phyloP scores from a whole-genome alignment of 2,797 vertebrate species.

The Scolopax rusticola region DNA sequence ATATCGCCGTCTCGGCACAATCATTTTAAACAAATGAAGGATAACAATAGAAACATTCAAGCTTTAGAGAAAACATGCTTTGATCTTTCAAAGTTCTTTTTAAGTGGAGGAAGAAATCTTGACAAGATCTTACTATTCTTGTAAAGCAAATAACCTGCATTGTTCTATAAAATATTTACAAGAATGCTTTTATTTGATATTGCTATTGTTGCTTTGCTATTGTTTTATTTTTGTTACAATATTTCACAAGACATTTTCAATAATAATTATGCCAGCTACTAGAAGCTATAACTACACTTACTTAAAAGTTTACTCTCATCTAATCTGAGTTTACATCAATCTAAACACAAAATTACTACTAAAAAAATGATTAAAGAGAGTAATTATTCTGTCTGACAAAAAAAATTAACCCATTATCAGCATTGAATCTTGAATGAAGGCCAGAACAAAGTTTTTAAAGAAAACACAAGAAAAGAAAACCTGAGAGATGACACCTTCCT shows the following conservation, averaged over 20 bases:
- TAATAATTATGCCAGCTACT: not conserved
- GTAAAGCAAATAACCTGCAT: slow-evolving; percentile 19
- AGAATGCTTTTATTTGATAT: not conserved
- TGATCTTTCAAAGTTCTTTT: not conserved
- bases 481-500: not conserved
- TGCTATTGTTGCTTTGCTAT: not conserved
- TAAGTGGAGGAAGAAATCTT: not conserved
- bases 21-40: not conserved
- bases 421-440: not conserved
- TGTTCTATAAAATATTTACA: not conserved
- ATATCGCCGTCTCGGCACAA: not conserved
- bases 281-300: not conserved
- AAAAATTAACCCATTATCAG: not conserved
- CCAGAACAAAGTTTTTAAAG: not conserved
- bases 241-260: not conserved
- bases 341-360: not conserved
- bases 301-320: not conserved
- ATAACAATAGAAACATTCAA: not conserved
- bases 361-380: not conserved
- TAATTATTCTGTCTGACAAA: not conserved
- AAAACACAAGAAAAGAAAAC: not conserved
- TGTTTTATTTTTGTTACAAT: not conserved
- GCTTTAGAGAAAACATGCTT: not conserved
- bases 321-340: not conserved
- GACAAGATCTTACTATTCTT: not conserved